Evolutionary conservation across 2,888 invertebrate species (phyloP).

Genomic region (Phyto melanocephala): DNA sequence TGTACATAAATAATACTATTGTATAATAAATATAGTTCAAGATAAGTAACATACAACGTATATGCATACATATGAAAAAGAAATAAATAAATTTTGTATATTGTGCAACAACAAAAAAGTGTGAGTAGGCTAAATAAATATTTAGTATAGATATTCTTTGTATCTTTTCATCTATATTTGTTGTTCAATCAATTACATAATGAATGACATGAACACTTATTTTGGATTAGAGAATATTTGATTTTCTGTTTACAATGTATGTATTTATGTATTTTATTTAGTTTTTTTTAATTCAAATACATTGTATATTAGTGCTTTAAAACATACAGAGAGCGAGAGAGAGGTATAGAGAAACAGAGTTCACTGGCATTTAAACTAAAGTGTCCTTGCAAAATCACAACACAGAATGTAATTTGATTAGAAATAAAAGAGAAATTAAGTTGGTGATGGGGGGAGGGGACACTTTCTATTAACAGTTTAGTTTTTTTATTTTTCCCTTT

Average conservation of each 20-base stretch:
- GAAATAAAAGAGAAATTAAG: neutral
- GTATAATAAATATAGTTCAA: neutral
- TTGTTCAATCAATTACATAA: constrained; percentile 45
- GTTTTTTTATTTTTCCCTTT: too few relatives aligned
- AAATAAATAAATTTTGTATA: neutral
- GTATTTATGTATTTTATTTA: constrained; percentile 2
- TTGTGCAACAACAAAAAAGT: constrained; percentile 2
- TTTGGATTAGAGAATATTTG: constrained; percentile 20
- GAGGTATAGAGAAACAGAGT: constrained; percentile 38
- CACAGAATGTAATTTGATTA: neutral
- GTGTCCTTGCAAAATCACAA: constrained; percentile 39
- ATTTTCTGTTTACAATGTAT: constrained; percentile 23
- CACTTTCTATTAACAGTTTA: too few relatives aligned
- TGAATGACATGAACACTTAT: constrained; percentile 46
- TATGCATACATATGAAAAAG: neutral
- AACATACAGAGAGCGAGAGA: neutral
- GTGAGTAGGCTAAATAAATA: constrained; percentile 47
- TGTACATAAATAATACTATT: neutral
- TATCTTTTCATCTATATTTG: neutral
- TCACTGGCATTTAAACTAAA: constrained; percentile 38
- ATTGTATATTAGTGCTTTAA: too few relatives aligned
- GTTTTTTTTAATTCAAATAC: too few relatives aligned
- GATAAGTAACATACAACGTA: neutral
- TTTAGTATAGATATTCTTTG: neutral
- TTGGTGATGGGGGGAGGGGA: too few relatives aligned